phyloP scores from a whole-genome alignment of 2,797 vertebrate species.

The Xerus rutilus region DNA sequence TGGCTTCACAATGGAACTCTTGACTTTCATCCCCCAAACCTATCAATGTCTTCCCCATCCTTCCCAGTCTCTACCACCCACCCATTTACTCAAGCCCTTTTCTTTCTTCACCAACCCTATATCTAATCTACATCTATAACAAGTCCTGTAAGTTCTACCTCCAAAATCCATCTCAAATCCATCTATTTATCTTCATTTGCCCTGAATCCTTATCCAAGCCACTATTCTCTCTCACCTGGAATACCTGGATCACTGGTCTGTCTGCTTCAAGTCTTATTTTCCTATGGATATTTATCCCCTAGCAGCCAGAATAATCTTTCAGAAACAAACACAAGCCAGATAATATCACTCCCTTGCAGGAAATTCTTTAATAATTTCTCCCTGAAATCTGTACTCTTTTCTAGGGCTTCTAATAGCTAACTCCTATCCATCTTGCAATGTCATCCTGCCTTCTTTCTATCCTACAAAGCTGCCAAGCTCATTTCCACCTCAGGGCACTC shows the following conservation, averaged over 20 bases:
- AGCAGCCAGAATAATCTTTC: conserved; percentile 21
- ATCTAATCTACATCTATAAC: not conserved
- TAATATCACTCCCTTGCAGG: not conserved
- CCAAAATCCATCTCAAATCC: not conserved
- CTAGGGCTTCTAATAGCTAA: not conserved
- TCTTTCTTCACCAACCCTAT: not conserved
- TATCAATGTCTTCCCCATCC: not conserved
- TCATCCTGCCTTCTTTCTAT: not conserved
- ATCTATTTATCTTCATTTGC: not conserved
- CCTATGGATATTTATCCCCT: not conserved
- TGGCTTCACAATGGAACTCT: not conserved
- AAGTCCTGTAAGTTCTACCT: not conserved
- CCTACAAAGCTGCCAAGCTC: not conserved
- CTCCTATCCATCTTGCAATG: not conserved
- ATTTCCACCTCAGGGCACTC: conserved; percentile 2
- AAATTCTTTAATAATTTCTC: conserved; percentile 33
- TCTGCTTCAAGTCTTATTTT: conserved; percentile 33
- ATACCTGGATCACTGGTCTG: not conserved
- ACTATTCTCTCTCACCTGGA: not conserved
- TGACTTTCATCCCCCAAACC: not conserved
- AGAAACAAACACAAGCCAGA: conserved; percentile 12
- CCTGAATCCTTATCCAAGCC: not conserved
- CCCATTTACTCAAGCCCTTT: not conserved
- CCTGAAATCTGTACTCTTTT: not conserved
- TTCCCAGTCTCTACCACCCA: not conserved